These are phyloP conservation scores for Melanaphis sacchari DNA, from an alignment of 1,140 invertebrate genomes.

Conservation along the genomic window DNA sequence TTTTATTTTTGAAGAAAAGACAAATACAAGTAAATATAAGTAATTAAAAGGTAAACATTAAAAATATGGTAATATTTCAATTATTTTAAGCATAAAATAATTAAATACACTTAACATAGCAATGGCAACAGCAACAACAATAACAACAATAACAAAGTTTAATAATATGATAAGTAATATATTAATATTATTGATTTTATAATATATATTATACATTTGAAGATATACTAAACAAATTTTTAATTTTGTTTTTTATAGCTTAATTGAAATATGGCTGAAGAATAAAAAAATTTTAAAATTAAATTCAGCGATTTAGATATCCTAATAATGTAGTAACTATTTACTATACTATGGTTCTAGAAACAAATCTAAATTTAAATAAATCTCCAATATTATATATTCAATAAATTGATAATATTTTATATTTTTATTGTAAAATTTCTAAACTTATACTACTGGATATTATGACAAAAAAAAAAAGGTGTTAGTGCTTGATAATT, in stretches of 20 bases:
- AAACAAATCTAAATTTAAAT: background rate
- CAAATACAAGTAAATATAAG: background rate
- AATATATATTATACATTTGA: background rate
- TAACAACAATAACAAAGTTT: slow-evolving; percentile 18
- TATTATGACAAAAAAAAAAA: background rate
- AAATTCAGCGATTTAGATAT: background rate
- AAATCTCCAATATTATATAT: background rate
- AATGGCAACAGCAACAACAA: background rate
- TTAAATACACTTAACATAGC: background rate
- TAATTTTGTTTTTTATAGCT: background rate
- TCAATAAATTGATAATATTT: too few relatives aligned
- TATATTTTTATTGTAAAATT: background rate
- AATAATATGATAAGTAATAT: background rate
- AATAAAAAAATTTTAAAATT: background rate
- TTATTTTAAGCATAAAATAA: background rate
- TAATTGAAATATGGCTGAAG: background rate
- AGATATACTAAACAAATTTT: background rate
- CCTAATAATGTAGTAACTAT: background rate
- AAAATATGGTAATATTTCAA: background rate
- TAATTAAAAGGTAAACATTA: background rate
- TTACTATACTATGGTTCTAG: background rate
- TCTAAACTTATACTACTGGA: background rate
- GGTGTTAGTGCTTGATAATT: background rate
- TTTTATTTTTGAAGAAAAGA: background rate
- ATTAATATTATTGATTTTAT: background rate